phyloP scores from a whole-genome alignment of 2,797 vertebrate species.

The Delichon dasypus region DNA sequence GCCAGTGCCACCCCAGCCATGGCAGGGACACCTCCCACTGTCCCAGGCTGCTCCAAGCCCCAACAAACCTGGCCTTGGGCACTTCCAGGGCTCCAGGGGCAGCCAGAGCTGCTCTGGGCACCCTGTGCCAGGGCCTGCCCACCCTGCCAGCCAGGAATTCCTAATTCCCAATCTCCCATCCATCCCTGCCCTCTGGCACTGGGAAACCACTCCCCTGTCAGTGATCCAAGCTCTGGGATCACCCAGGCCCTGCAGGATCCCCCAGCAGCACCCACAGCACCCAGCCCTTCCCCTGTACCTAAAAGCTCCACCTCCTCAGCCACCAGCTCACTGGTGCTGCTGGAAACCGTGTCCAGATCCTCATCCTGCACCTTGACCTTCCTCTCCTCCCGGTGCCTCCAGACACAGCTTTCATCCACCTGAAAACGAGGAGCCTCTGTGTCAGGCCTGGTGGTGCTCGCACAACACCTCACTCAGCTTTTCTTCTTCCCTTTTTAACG shows the following conservation, averaged over 20 bases:
- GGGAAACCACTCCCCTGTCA: background rate
- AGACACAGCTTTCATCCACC: conserved; percentile 93
- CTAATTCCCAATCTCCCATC: background rate
- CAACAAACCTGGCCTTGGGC: fast-evolving
- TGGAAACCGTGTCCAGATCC: conserved; percentile 83
- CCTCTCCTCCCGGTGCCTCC: conserved; percentile 90
- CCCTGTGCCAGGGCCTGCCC: fast-evolving
- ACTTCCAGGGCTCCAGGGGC: background rate
- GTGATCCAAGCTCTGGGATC: background rate
- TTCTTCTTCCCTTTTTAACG: background rate
- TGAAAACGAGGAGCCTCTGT: conserved; percentile 27
- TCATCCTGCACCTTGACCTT: conserved; percentile 91
- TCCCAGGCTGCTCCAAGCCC: background rate
- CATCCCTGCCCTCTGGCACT: fast-evolving
- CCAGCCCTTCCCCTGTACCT: conserved; percentile 72
- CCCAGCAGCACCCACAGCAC: background rate
- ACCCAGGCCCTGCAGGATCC: background rate
- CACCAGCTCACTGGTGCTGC: conserved; percentile 80
- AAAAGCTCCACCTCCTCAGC: conserved; percentile 87
- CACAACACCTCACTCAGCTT: background rate
- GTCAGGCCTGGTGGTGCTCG: background rate
- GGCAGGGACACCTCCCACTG: background rate
- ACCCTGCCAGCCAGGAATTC: background rate
- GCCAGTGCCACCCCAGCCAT: fast-evolving
- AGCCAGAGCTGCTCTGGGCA: background rate